These are phyloP conservation scores for Pseudorectes ferrugineus DNA, from an alignment of 2,113 vertebrate species.

Conservation along the genomic window DNA sequence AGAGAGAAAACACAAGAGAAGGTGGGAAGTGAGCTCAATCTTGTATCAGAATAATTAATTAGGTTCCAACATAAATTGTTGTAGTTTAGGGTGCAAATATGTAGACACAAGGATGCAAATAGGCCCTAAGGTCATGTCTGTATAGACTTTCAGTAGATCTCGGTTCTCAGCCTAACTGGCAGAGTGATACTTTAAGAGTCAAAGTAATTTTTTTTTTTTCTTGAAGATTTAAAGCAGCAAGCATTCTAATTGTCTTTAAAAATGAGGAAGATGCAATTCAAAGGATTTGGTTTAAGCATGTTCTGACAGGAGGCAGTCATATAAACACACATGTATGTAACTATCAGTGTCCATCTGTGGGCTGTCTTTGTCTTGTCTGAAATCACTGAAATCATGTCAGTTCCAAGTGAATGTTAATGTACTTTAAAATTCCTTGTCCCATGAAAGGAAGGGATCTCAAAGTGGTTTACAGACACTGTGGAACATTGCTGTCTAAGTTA, in stretches of 20 bases:
- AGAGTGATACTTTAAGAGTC: neutral
- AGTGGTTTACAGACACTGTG: conserved; percentile 44
- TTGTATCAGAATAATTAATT: neutral
- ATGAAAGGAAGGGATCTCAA: neutral
- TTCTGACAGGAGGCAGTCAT: neutral
- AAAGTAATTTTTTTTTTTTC: neutral
- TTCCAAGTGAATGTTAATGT: neutral
- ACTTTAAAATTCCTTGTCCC: neutral
- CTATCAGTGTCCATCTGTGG: neutral
- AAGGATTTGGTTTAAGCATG: neutral
- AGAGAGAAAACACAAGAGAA: neutral
- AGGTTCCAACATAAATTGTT: neutral
- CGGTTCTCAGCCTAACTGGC: neutral
- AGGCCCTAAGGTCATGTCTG: neutral
- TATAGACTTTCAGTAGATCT: neutral
- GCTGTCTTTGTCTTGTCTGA: neutral
- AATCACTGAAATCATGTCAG: neutral
- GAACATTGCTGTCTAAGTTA: neutral
- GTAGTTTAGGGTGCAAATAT: neutral
- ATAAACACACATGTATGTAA: neutral
- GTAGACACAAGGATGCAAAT: neutral
- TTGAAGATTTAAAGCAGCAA: neutral
- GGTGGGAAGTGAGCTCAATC: neutral
- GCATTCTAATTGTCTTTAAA: neutral
- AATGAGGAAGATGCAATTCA: neutral